Evolutionary conservation across 2,113 vertebrate species (phyloP).

Genomic region (Benitochromis conjunctus): DNA sequence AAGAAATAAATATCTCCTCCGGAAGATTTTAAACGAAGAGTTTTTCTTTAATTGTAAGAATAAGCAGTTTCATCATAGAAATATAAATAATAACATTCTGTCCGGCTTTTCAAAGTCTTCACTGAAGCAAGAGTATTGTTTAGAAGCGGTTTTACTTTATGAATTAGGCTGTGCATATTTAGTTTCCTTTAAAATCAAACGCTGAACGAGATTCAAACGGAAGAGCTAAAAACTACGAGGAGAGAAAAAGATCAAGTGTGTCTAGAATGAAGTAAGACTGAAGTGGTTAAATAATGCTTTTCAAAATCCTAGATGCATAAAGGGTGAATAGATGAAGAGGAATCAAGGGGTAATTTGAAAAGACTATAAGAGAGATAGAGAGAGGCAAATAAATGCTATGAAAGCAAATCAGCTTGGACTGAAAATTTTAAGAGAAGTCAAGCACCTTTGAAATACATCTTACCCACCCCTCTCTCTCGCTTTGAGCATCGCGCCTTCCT

Average conservation of each 20-base stretch:
- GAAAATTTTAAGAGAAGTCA: conserved; percentile 62
- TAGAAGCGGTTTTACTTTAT: conserved; percentile 40
- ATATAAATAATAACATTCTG: conserved; percentile 66
- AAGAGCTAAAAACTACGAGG: conserved; percentile 44
- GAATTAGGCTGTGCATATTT: conserved; percentile 74
- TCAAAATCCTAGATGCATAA: conserved; percentile 23
- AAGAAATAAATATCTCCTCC: conserved; percentile 70
- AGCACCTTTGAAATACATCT: conserved; percentile 75
- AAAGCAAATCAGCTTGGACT: conserved; percentile 49
- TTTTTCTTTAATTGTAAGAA: conserved; percentile 53
- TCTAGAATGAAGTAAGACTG: conserved; percentile 10
- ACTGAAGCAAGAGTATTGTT: conserved; percentile 52
- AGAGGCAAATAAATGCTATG: conserved; percentile 46
- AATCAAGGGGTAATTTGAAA: conserved; percentile 44
- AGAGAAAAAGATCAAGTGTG: conserved; percentile 8
- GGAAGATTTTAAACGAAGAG: conserved; percentile 65
- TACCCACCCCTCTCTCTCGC: conserved; percentile 57
- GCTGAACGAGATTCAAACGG: conserved; percentile 44
- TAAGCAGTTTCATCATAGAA: conserved; percentile 60
- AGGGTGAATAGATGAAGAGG: conserved; percentile 19
- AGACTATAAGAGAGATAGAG: conserved; percentile 36
- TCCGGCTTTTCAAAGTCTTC: conserved; percentile 54
- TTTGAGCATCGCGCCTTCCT: conserved; percentile 30
- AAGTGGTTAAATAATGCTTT: conserved; percentile 42
- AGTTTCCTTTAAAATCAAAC: conserved; percentile 65